phyloP scores from a whole-genome alignment of 37 sponge, comb jelly and placozoan genomes.

The Beroe forskalii region DNA sequence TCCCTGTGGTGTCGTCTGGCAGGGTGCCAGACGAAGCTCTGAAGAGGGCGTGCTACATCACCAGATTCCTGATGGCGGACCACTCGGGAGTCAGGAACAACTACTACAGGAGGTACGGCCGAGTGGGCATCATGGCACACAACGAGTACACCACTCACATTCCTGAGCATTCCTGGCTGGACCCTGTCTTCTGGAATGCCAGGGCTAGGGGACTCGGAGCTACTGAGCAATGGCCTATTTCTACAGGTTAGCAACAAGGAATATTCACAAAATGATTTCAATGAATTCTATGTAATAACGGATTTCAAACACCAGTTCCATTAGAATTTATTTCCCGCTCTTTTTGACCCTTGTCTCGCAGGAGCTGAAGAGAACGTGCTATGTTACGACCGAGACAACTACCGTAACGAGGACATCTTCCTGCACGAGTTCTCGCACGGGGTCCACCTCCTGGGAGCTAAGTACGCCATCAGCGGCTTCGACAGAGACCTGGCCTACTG shows the following conservation, averaged over 20 bases:
- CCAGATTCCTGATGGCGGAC: conserved; percentile 34
- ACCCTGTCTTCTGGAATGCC: conserved; percentile 55
- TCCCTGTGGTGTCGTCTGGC: conserved; percentile 42
- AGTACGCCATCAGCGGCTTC: conserved; percentile 8
- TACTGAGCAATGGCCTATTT: conserved; percentile 51
- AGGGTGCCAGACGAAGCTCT: conserved; percentile 48
- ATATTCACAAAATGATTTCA: too few species aligned
- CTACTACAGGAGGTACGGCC: neutral
- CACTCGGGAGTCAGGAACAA: conserved; percentile 43
- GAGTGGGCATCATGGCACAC: conserved; percentile 54
- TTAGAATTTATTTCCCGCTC: too few species aligned
- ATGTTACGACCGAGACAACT: neutral
- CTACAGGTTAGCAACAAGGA: conserved; percentile 35
- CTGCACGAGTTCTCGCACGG: conserved; percentile 52
- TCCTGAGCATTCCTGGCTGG: conserved; percentile 58
- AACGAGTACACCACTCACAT: conserved; percentile 39
- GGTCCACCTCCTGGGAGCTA: conserved; percentile 43
- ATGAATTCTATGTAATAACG: too few species aligned
- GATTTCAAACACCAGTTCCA: too few species aligned
- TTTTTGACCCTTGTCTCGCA: too few species aligned
- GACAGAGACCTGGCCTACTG: conserved; percentile 1
- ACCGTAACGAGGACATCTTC: conserved; percentile 25
- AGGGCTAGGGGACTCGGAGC: conserved; percentile 63
- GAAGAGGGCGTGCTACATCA: conserved; percentile 12
- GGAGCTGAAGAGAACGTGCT: conserved; percentile 61